A percentile compares a stretch with the other conserved stretches of the same genome.
These are phyloP conservation scores for Branchinecta sandiegonensis DNA, from an alignment of 2,888 invertebrate genomes.

Conservation along the genomic window DNA sequence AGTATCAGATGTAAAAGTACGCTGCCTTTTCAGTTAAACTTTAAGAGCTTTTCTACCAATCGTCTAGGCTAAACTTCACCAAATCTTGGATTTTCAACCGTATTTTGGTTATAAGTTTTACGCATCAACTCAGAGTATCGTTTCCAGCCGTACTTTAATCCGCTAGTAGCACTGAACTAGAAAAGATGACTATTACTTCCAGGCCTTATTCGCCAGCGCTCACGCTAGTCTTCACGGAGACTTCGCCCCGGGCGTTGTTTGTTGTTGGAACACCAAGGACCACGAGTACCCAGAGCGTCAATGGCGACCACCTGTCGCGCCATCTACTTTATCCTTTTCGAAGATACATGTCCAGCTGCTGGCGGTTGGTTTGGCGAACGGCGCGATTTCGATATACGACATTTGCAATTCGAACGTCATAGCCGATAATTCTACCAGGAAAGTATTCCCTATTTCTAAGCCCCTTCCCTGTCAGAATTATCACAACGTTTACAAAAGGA, in stretches of 20 bases:
- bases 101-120: too few relatives aligned
- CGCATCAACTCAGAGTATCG: too few relatives aligned
- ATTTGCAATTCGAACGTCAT: not conserved
- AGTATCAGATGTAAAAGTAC: too few relatives aligned
- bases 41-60: too few relatives aligned
- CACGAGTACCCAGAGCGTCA: conserved; percentile 6
- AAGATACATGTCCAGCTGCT: conserved; percentile 8
- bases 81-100: too few relatives aligned
- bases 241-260: not conserved
- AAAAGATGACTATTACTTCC: not conserved
- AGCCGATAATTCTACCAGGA: not conserved
- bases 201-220: conserved; percentile 10
- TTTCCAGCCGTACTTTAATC: too few relatives aligned
- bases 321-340: not conserved
- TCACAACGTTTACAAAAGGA: too few relatives aligned
- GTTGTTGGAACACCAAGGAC: conserved; percentile 8
- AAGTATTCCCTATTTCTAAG: not conserved
- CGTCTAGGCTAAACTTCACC: too few relatives aligned
- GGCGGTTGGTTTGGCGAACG: not conserved
- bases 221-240: not conserved
- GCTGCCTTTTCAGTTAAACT: too few relatives aligned
- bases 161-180: too few relatives aligned
- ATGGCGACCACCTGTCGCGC: not conserved
- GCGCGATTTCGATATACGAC: not conserved
- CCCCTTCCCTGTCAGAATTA: too few relatives aligned